Percentiles rank a stretch among this genome's conserved stretches.
Conservation (phyloP, 2,113 vertebrate genomes). For the Neogale vison region DNA sequence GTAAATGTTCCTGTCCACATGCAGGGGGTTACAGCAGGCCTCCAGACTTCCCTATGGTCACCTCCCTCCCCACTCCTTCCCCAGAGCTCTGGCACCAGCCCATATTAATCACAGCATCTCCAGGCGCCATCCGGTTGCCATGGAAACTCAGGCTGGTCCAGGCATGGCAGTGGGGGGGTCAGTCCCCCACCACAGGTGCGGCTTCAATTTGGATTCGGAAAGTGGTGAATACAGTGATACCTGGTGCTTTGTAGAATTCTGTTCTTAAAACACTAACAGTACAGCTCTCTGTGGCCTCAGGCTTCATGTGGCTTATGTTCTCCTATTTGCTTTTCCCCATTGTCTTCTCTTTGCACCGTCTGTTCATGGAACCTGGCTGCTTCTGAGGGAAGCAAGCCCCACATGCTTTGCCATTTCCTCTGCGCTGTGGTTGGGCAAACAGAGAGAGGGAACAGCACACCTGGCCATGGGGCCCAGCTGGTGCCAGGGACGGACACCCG, state of each 20-base stretch:
- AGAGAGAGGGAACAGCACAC: neutral
- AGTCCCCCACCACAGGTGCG: neutral
- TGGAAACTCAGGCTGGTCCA: neutral
- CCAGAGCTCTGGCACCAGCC: neutral
- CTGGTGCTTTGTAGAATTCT: neutral
- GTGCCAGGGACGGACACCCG: neutral
- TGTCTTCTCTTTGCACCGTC: neutral
- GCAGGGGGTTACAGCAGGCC: neutral
- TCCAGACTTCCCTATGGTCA: neutral
- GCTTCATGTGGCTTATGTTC: neutral
- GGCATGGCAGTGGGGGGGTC: neutral
- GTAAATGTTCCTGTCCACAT: neutral
- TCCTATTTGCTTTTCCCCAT: neutral
- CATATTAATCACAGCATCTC: neutral
- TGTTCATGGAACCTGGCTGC: neutral
- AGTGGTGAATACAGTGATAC: rapidly evolving
- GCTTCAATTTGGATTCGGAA: neutral
- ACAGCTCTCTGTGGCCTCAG: neutral
- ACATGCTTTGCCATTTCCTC: neutral
- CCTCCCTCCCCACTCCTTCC: neutral
- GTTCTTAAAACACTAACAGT: rapidly evolving
- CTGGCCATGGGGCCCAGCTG: neutral
- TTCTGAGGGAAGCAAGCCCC: neutral
- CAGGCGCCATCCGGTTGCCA: neutral
- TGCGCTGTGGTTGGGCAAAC: neutral